Evolutionary conservation across 2,888 invertebrate species (phyloP), one percentile per base, ranked within the genome.

Genomic region (Blastobasis adustella): DNA sequence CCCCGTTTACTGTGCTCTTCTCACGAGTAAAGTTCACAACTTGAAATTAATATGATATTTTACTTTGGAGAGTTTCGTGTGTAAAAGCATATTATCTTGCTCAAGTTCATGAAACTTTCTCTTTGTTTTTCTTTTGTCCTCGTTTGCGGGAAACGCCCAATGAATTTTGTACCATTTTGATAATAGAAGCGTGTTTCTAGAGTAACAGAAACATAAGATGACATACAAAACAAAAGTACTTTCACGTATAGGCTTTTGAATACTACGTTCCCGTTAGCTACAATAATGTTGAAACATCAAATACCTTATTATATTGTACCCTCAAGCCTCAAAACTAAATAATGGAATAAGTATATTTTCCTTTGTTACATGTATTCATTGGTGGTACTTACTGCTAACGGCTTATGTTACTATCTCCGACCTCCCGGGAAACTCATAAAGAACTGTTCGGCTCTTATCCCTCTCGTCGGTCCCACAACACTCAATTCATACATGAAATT

Each of bases 401-500:
- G 10, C 36, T 7, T 7, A n/a, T 47, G 8, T 40, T 39, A 6
- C 7, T 47, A 39, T 39, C 57, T 58, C 55, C 58, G 57, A 62
- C 60, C 62, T 67, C 65, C 60, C 56, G 61, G 58, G 63, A 61
- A 67, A 62, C 68, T 71, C 71, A 69, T 76, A 73, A 71, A 74
- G 67, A 71, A 76, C 67, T 65, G 65, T 66, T 63, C 58, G 61
- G 60, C 61, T 60, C 63, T 71, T 69, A 69, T 66, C 60, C 65
- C 58, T 60, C 58, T 58, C 60, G 51, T 56, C 62, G 57, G 57
- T 53, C 60, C 62, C 61, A 58, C 65, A 66, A 63, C 67, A 61
- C 69, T 68, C 70, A 71, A 71, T 71, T 73, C 73, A 69, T 72
- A 72, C 69, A 69, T 61, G 64, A 76, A 73, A 73, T 73, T 75